phyloP scores from a whole-genome alignment of 2,888 invertebrate genomes.

The Mimachlamys varia region DNA sequence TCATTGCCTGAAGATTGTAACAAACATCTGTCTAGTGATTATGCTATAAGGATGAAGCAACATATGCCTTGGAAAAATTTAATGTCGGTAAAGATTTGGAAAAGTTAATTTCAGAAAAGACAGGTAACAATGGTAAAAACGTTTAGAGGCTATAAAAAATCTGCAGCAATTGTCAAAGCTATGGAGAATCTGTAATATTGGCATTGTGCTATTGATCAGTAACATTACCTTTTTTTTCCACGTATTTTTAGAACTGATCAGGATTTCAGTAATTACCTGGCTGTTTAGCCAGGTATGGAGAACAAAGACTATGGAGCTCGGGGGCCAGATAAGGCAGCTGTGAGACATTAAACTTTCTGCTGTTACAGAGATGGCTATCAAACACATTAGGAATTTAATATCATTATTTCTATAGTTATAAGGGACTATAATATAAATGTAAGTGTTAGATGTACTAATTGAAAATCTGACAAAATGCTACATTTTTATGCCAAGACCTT shows the following conservation, averaged over 20 bases:
- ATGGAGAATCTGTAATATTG: background rate
- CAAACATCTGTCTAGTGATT: background rate
- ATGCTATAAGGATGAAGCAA: background rate
- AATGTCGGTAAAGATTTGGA: background rate
- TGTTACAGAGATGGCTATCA: background rate
- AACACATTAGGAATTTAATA: background rate
- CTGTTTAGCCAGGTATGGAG: background rate
- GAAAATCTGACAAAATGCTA: background rate
- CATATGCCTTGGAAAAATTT: background rate
- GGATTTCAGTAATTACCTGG: slow-evolving; percentile 2
- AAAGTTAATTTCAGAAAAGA: background rate
- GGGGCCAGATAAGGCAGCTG: background rate
- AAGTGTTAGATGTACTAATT: background rate
- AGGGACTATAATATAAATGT: background rate
- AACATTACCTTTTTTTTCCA: no score
- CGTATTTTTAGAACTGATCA: background rate
- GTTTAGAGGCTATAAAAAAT: background rate
- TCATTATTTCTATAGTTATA: background rate
- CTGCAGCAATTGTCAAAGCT: background rate
- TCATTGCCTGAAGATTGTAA: background rate
- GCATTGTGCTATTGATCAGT: no score
- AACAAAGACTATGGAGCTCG: background rate
- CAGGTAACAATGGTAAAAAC: background rate
- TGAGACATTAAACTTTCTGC: background rate
- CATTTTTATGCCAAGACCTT: background rate